Evolutionary conservation across 2,797 vertebrate genomes (phyloP).

Genomic region (Sciaenops ocellatus): DNA sequence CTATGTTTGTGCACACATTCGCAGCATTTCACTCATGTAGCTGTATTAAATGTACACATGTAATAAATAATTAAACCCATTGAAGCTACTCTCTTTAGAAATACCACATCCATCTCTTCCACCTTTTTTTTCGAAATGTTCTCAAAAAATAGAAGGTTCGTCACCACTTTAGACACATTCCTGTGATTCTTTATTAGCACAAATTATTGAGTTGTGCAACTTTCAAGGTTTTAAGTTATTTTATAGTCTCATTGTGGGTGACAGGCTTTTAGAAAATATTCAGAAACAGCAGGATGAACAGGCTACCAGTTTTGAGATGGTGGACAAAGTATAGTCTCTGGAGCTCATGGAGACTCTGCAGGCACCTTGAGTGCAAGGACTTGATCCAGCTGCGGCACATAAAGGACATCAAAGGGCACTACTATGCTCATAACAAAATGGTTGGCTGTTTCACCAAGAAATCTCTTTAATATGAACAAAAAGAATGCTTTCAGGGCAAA

Average conservation of each 20-base stretch:
- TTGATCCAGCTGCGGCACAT: background rate
- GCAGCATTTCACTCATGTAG: slow-evolving; percentile 4
- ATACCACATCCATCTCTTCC: background rate
- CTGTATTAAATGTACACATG: slow-evolving; percentile 2
- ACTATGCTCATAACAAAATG: slow-evolving; percentile 13
- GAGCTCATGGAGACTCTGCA: slow-evolving; percentile 8
- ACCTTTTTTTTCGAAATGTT: background rate
- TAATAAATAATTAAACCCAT: background rate
- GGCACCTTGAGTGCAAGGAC: background rate
- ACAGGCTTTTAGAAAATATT: background rate
- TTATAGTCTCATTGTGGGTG: background rate
- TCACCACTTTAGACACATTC: background rate
- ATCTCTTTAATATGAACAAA: slow-evolving; percentile 22
- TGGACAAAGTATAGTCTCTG: background rate
- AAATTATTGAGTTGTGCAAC: background rate
- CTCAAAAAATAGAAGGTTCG: background rate
- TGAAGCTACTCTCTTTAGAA: background rate
- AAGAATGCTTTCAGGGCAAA: background rate
- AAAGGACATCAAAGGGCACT: slow-evolving; percentile 48
- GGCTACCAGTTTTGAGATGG: background rate
- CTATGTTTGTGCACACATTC: slow-evolving; percentile 37
- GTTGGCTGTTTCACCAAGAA: slow-evolving; percentile 19
- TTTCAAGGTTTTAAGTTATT: slow-evolving; percentile 1
- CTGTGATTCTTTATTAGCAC: background rate
- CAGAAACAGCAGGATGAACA: background rate